A percentile compares a stretch with the other conserved stretches of the same genome.
These are phyloP conservation scores for Boloria euphrosyne DNA, from an alignment of 2,888 invertebrate genomes.

Conservation along the genomic window DNA sequence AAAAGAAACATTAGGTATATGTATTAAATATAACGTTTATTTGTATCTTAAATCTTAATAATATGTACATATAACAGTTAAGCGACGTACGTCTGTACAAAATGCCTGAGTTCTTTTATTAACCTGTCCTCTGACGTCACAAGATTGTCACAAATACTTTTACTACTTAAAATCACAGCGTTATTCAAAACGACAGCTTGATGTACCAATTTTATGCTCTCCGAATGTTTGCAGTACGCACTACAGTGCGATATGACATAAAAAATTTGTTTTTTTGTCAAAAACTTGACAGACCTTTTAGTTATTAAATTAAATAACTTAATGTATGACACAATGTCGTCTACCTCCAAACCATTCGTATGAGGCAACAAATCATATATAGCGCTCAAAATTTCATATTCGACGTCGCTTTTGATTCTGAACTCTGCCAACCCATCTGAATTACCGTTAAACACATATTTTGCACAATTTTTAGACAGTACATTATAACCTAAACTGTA, in stretches of 20 bases:
- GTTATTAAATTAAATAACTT: conserved; percentile 58
- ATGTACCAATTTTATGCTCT: conserved; percentile 53
- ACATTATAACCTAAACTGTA: conserved; percentile 59
- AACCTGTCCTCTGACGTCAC: conserved; percentile 46
- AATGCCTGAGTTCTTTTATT: conserved; percentile 48
- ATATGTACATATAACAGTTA: conserved; percentile 28
- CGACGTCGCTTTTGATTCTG: conserved; percentile 65
- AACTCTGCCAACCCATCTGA: conserved; percentile 53
- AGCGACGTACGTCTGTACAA: conserved; percentile 55
- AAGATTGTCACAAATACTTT: conserved; percentile 39
- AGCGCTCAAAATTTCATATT: conserved; percentile 62
- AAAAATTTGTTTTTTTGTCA: conserved; percentile 62
- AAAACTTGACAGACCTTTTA: conserved; percentile 60
- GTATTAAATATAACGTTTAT: conserved; percentile 15
- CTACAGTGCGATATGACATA: conserved; percentile 55
- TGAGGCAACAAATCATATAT: conserved; percentile 57
- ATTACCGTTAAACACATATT: conserved; percentile 45
- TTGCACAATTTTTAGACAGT: conserved; percentile 53
- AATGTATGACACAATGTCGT: conserved; percentile 56
- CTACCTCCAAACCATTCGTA: conserved; percentile 53
- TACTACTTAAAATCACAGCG: conserved; percentile 55
- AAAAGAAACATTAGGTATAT: no score
- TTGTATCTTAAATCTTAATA: background rate
- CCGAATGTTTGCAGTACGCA: conserved; percentile 46
- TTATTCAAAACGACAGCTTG: conserved; percentile 58